Evolutionary conservation across 2,888 invertebrate species (phyloP), one percentile per base, ranked within the genome.

Genomic region (Pseudeuparius sepicola): DNA sequence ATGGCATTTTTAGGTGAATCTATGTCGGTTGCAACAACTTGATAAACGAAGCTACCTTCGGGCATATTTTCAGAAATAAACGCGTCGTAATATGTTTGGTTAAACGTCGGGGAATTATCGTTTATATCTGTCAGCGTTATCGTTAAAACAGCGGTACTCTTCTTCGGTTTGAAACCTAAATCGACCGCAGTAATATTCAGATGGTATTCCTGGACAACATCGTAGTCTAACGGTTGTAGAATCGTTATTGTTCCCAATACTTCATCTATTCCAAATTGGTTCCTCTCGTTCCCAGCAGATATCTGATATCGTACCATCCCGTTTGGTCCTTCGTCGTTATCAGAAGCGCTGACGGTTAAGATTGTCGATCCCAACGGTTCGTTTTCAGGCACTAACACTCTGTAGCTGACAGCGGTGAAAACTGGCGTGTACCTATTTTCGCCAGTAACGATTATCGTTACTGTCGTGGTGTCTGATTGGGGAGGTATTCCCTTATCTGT

Each of bases 61-160:
- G 80, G 78, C 9, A 80, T 73, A 56, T 93, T 93, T 66, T 94
- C 93, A 0, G 79, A 72, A 25, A 94, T 64, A 53, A 73, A 82
- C 1, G 85, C 85, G 48, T 81, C 71, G 55, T 84, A 92, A 31
- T 70, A 63, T 0, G 74, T 68, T 55, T 82, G 79, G 57, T 84
- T 81, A 54, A 94, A 96, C 9, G 69, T 65, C 0, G 94, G 94
- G 6, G 88, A 78, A 59, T 94, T 93, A 54, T 96, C 92, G 54
- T 92, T 94, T 20, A 93, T 85, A 56, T 96, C 94, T 0, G 86
- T 87, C 2, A 96, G 68, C 33, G 81, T 83, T 1, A 96, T 80
- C 1, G 84, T 86, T 4, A 93, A 65, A 48, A 82, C 80, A 0
- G 87, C 87, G 4, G 80, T 78, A 0, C 87, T 75, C 52, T 74